Evolutionary conservation across 2,888 invertebrate genomes (phyloP).

Genomic region (Byasa hedistus): DNA sequence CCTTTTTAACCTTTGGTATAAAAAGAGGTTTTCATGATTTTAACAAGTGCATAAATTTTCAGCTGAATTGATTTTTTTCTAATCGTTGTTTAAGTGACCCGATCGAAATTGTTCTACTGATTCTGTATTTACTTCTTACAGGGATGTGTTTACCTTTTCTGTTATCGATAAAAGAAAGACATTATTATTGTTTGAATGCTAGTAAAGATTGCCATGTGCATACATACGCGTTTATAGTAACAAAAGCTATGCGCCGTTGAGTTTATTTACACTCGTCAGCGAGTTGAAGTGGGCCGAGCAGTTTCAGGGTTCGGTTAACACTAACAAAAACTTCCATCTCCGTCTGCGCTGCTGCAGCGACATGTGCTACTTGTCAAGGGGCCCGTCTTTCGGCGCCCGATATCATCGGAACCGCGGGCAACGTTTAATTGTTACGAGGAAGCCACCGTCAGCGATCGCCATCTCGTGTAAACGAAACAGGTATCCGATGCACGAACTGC

Average conservation of each 20-base stretch:
- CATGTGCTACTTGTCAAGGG: slow-evolving; percentile 19
- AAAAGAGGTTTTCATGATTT: neutral
- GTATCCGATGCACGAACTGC: neutral
- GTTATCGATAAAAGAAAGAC: neutral
- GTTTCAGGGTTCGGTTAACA: slow-evolving; percentile 7
- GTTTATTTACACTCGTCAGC: slow-evolving; percentile 24
- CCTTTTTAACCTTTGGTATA: neutral
- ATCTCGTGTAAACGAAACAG: slow-evolving; percentile 6
- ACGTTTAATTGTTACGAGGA: slow-evolving; percentile 11
- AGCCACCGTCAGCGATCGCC: neutral
- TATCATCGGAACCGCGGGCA: slow-evolving; percentile 5
- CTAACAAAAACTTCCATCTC: slow-evolving; percentile 26
- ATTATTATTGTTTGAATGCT: neutral
- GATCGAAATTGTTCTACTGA: too few species aligned
- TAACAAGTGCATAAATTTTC: neutral
- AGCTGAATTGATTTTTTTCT: neutral
- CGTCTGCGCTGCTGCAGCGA: slow-evolving; percentile 10
- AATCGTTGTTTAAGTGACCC: too few species aligned
- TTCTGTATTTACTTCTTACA: too few species aligned
- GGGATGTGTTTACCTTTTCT: neutral
- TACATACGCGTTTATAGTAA: slow-evolving; percentile 1
- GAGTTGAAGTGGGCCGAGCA: slow-evolving; percentile 8
- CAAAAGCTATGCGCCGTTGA: slow-evolving; percentile 10
- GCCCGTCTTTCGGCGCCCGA: slow-evolving; percentile 7
- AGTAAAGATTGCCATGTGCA: neutral